Percentiles rank a stretch among this genome's conserved stretches.
These are phyloP conservation scores for Bos javanicus DNA, from an alignment of 2,113 vertebrate species.

Conservation along the genomic window DNA sequence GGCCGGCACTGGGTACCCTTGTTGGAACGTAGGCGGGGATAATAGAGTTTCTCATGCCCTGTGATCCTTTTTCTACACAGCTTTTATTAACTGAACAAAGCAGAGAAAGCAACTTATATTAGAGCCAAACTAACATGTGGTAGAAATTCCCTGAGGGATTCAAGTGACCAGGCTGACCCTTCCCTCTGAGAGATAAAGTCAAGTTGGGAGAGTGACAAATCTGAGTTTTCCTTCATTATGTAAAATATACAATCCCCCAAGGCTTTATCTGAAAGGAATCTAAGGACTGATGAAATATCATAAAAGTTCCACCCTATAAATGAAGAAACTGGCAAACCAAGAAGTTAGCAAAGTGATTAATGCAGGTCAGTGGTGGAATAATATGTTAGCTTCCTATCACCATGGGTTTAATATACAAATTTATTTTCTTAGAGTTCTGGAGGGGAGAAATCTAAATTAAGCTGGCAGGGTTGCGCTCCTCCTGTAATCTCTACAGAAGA, in stretches of 20 bases:
- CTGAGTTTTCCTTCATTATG: neutral
- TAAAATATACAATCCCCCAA: neutral
- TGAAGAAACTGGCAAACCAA: neutral
- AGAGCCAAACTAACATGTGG: neutral
- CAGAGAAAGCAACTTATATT: neutral
- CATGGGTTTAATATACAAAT: neutral
- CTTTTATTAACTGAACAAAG: neutral
- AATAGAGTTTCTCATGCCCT: neutral
- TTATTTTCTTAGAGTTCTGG: neutral
- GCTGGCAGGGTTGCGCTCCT: neutral
- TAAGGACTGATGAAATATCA: neutral
- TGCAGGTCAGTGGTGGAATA: neutral
- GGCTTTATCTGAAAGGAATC: neutral
- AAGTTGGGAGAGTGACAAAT: neutral
- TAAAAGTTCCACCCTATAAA: neutral
- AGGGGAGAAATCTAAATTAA: neutral
- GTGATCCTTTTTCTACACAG: neutral
- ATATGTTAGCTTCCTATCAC: neutral
- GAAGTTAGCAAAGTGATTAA: neutral
- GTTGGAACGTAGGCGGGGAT: neutral
- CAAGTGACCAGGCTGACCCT: neutral
- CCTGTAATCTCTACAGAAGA: neutral
- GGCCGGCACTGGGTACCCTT: neutral
- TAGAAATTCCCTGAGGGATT: neutral
- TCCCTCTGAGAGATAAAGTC: neutral